A percentile compares a stretch with the other conserved stretches of the same genome.
phyloP scores from a whole-genome alignment of 2,113 vertebrate species.

The Prinia subflava region DNA sequence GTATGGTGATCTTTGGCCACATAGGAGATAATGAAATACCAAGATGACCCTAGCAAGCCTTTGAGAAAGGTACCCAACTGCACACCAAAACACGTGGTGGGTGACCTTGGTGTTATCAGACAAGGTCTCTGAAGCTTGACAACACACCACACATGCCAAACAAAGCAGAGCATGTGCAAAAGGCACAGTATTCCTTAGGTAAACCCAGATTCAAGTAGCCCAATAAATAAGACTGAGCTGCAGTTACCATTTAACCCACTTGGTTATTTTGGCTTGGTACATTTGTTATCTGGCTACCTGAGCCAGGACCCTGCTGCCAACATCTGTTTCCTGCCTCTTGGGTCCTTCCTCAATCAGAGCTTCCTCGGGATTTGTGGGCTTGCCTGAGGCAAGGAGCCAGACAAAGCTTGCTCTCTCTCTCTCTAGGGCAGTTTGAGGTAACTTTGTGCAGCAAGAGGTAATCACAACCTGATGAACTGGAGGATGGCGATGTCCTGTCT shows the following conservation, averaged over 20 bases:
- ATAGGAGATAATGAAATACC: neutral
- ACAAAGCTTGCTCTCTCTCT: accelerated
- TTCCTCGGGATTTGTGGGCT: neutral
- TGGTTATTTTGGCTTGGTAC: constrained; percentile 28
- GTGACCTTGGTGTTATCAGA: neutral
- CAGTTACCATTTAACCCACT: neutral
- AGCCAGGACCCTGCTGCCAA: constrained; percentile 29
- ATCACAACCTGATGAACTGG: neutral
- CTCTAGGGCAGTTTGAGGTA: neutral
- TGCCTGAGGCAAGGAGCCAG: neutral
- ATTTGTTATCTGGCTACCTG: constrained; percentile 45
- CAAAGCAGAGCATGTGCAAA: neutral
- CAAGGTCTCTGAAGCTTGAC: neutral
- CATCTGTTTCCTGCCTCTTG: constrained; percentile 49
- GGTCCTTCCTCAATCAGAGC: constrained; percentile 11
- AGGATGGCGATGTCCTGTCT: neutral
- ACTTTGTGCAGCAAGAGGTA: constrained; percentile 11
- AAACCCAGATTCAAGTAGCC: neutral
- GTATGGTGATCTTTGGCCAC: neutral
- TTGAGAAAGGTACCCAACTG: neutral
- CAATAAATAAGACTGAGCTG: neutral
- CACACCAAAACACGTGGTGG: neutral
- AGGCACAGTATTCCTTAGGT: neutral
- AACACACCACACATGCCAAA: neutral
- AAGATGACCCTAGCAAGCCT: neutral